Percentiles rank a stretch among this genome's conserved stretches.
Evolutionary conservation across 2,113 vertebrate species (phyloP).

Genomic region (Elephas maximus): DNA sequence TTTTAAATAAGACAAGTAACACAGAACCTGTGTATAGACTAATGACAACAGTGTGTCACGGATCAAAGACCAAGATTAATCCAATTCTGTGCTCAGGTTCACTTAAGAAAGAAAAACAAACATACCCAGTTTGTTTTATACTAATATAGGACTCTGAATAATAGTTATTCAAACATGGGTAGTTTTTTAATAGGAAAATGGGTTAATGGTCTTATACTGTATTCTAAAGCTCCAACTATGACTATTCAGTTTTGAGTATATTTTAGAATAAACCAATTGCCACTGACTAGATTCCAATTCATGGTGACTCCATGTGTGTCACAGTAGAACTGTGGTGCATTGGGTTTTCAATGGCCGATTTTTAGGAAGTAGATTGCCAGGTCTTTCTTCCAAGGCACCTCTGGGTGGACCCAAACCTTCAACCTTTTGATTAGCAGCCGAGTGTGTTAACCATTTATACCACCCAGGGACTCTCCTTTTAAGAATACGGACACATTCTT

Average conservation of each 20-base stretch:
- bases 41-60: neutral
- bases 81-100: neutral
- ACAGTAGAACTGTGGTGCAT: too few species aligned
- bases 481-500: neutral
- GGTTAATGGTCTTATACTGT: neutral
- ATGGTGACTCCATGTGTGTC: too few species aligned
- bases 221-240: constrained; percentile 18
- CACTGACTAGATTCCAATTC: too few species aligned
- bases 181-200: constrained; percentile 9
- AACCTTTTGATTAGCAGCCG: too few species aligned
- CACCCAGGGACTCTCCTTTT: neutral
- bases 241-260: neutral
- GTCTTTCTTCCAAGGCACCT: too few species aligned
- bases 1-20: neutral
- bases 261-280: constrained; percentile 17
- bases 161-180: neutral
- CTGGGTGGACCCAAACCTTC: too few species aligned
- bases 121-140: neutral
- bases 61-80: constrained; percentile 56
- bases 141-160: neutral
- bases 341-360: too few species aligned
- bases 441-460: too few species aligned
- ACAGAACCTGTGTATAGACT: neutral
- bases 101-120: constrained; percentile 29
- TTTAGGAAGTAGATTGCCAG: too few species aligned